Percentiles rank a stretch among this genome's conserved stretches.
These are phyloP conservation scores for Busseola fusca DNA, from an alignment of 2,888 invertebrate species.

Conservation along the genomic window DNA sequence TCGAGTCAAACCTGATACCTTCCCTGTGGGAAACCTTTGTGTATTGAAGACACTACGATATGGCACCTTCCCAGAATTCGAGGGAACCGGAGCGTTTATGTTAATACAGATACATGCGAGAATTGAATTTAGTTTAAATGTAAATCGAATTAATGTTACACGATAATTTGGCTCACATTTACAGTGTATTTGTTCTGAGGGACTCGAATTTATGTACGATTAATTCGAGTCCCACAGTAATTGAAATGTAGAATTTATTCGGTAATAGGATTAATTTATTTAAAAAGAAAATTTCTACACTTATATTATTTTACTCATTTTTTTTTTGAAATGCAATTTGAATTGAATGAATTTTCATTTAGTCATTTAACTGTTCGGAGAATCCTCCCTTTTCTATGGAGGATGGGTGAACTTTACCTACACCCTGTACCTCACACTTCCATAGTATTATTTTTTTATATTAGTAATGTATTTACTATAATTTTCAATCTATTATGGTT, in stretches of 20 bases:
- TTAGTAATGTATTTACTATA: not conserved
- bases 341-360: not conserved
- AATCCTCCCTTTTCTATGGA: too few species aligned
- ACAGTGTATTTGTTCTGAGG: not conserved
- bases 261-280: not conserved
- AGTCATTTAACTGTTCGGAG: not conserved
- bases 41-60: constrained; percentile 1
- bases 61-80: not conserved
- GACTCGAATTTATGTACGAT: not conserved
- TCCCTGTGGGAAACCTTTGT: constrained; percentile 17
- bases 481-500: not conserved
- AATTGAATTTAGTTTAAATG: constrained; percentile 2
- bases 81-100: not conserved
- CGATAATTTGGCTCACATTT: not conserved
- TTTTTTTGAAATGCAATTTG: not conserved
- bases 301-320: not conserved
- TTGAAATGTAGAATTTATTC: not conserved
- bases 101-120: not conserved
- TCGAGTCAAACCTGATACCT: constrained; percentile 7
- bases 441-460: not conserved
- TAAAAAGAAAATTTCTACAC: too few species aligned
- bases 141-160: constrained; percentile 7
- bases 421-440: too few species aligned
- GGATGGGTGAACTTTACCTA: too few species aligned
- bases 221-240: too few species aligned